Base-by-base conservation (phyloP, 2,888 invertebrate genomes). In the Nasonia oneida region DNA sequence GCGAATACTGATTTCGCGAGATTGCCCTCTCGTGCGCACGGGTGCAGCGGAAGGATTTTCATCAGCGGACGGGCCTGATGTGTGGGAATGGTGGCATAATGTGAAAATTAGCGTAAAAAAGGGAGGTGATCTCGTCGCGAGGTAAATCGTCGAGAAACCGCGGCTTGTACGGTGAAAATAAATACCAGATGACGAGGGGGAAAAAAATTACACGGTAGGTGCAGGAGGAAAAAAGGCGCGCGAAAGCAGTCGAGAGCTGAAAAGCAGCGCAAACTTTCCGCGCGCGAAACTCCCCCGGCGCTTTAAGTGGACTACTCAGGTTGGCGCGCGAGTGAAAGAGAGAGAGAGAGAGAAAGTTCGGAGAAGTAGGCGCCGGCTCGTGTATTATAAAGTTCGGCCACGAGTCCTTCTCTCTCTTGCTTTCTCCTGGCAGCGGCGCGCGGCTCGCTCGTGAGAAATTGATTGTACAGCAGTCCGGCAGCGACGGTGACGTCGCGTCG, bases 361-460 rank as follows among this genome's bases (percentile, higher is more conserved):
- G 18, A 57, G 57, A 57, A 57, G 57, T 39, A 47, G 47, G 23
- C 33, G 37, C 37, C 37, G 23, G 18, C n/a, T 15, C 23, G 42
- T 61, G 61, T 64, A 18, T 53, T 53, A n/a, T 37, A 61, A 64
- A 83, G 57, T 83, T 78, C 74, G 74, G 53, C 15, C 67, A 0
- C n/a, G 12, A n/a, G n/a, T 67, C 61, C n/a, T 5, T n/a, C 23
- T 33, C 14, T 42, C 73, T 14, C 71, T 42, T n/a, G 4, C 71
- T 73, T n/a, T 37, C 39, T 73, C 15, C 37, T 37, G 33, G 37
- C 8, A 4, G 15, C 39, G 1, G 14, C 3, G 10, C 39, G 61
- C 80, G 14, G 14, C 12, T n/a, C 39, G 70, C 80, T 67, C 37
- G 79, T 74, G 57, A 79, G 75, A 85, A 85, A 85, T 82, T 82